Percentiles rank a stretch among this genome's conserved stretches.
These are phyloP conservation scores for Myrmecobius fasciatus DNA, from an alignment of 2,113 vertebrate species.

Conservation along the genomic window DNA sequence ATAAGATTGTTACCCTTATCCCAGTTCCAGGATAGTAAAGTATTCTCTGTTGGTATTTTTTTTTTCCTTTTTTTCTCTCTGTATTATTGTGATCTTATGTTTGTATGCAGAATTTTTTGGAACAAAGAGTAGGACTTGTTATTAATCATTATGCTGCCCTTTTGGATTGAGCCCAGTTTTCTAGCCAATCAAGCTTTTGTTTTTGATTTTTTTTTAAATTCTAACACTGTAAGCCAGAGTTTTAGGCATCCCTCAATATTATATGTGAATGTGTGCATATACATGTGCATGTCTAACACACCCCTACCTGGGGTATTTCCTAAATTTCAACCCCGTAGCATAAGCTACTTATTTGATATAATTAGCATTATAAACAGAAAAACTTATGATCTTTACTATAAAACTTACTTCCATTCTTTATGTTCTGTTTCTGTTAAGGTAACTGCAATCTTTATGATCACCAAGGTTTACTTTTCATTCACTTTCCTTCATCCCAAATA, in stretches of 20 bases:
- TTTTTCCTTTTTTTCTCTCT: neutral
- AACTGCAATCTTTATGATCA: too few species aligned
- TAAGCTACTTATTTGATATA: conserved; percentile 18
- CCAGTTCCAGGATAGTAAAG: neutral
- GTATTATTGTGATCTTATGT: neutral
- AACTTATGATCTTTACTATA: neutral
- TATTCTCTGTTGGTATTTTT: neutral
- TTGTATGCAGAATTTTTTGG: too few species aligned
- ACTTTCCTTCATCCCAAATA: too few species aligned
- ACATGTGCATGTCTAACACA: neutral
- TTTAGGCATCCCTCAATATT: neutral
- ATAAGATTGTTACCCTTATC: neutral
- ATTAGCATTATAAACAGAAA: conserved; percentile 9
- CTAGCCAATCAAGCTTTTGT: too few species aligned
- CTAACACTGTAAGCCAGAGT: too few species aligned
- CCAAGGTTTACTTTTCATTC: too few species aligned
- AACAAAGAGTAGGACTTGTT: too few species aligned
- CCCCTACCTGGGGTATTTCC: rapidly evolving
- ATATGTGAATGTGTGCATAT: neutral
- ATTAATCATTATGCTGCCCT: too few species aligned
- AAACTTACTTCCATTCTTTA: neutral
- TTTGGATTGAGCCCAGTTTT: too few species aligned
- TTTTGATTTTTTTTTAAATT: too few species aligned
- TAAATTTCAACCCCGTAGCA: neutral
- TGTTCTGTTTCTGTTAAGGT: neutral